Base-by-base conservation (phyloP, 2,113 vertebrate species). In the Sorex araneus region DNA sequence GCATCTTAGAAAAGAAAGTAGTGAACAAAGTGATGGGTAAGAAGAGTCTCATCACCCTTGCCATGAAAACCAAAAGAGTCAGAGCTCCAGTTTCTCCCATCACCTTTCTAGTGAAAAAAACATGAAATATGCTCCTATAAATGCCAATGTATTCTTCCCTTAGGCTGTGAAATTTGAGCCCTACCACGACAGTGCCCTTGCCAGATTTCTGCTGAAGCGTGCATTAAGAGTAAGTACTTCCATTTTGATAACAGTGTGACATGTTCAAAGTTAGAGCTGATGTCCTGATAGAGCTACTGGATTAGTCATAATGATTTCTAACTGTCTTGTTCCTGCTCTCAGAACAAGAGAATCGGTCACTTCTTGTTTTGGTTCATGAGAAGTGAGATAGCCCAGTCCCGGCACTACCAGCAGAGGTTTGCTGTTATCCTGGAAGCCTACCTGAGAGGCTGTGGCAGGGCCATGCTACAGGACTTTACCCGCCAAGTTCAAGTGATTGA, bases 121-220 rank as follows among this genome's bases (percentile, higher is more conserved):
- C 18, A 6, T 2, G 16, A 16, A 76, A 10, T 10, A 40, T 30
- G 69, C 0, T 40, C 54, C 8, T 47, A 89, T 54, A 80, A 89
- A 94, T 74, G 32, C n/a, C 64, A 11, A 1, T 54, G 23, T 90
- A 8, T 94, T 96, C 70, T 92, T 92, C 27, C 28, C 94, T 70
- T 95, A 99, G 99, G 99, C 99, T 47, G 99, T 99, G 81, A 99
- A 99, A 96, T 99, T 99, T 97, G 99, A 99, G 96, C 99, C 99
- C 0, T 99, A 99, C 95, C 99, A 99, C 87, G 99, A 99, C 98
- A 99, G 99, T 0, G 98, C 99, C 18, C 98, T 99, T 79, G 99
- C 99, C 95, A 98, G 99, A 96, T 99, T 99, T 95, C 98, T 99
- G 79, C 98, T 99, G 84, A 99, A 99, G 96, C 98, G 99, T 86